A percentile compares a stretch with the other conserved stretches of the same genome.
Evolutionary conservation across 2,888 invertebrate species (phyloP).

Genomic region (Noctua janthe): DNA sequence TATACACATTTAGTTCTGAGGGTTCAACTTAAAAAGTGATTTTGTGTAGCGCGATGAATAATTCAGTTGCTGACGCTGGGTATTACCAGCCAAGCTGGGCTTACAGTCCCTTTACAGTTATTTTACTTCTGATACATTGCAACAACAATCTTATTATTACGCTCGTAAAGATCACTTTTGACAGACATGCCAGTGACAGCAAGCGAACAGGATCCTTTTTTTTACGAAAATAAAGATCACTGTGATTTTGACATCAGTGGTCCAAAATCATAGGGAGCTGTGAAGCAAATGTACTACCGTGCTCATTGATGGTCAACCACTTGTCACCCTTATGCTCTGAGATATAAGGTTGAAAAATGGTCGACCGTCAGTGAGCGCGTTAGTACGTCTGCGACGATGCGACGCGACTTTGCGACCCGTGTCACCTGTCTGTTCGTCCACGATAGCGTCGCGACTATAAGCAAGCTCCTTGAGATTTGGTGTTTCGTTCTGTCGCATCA

Average conservation of each 20-base stretch:
- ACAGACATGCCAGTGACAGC: background rate
- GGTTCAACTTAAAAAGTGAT: slow-evolving; percentile 68
- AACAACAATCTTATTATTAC: background rate
- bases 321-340: background rate
- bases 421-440: slow-evolving; percentile 55
- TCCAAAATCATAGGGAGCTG: background rate
- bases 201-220: background rate
- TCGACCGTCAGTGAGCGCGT: background rate
- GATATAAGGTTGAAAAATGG: background rate
- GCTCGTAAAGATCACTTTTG: background rate
- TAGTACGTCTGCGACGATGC: slow-evolving; percentile 15
- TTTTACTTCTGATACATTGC: background rate
- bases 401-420: slow-evolving; percentile 56
- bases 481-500: slow-evolving; percentile 53
- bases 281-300: background rate
- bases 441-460: slow-evolving; percentile 46
- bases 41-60: slow-evolving; percentile 69
- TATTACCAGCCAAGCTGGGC: slow-evolving; percentile 61
- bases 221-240: background rate
- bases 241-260: background rate
- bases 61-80: slow-evolving; percentile 69
- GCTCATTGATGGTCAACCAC: background rate
- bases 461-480: slow-evolving; percentile 52
- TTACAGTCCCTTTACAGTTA: slow-evolving; percentile 24
- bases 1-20: slow-evolving; percentile 58